Evolutionary conservation across 2,797 vertebrate species (phyloP).

Genomic region (Cynopterus sphinx): DNA sequence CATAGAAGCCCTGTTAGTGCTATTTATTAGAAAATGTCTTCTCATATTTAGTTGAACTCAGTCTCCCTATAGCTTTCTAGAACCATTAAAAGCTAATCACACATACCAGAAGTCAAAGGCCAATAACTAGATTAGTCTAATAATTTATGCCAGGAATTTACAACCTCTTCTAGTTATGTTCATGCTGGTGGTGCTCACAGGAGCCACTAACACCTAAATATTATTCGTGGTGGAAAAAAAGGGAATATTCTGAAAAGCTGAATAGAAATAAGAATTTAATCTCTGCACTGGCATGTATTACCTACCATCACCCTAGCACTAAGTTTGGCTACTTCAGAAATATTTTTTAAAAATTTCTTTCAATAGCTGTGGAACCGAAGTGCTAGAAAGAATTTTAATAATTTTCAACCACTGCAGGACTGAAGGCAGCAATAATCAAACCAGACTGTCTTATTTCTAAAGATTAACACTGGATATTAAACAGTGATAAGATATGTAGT

Average conservation of each 20-base stretch:
- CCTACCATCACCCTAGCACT: background rate
- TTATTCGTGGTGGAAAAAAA: background rate
- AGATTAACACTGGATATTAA: conserved; percentile 37
- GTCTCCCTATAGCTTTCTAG: background rate
- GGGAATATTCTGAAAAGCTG: background rate
- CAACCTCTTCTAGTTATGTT: background rate
- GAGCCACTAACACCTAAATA: background rate
- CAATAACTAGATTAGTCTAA: background rate
- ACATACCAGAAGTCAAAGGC: background rate
- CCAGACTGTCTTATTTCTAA: background rate
- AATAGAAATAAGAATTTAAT: background rate
- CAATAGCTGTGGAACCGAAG: conserved; percentile 21
- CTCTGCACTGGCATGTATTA: background rate
- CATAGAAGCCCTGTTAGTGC: background rate
- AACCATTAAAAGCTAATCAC: background rate
- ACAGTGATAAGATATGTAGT: background rate
- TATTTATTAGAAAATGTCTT: background rate
- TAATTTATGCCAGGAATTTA: background rate
- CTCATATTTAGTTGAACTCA: conserved; percentile 14
- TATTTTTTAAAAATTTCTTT: conserved; percentile 1
- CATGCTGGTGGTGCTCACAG: background rate
- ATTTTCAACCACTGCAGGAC: background rate
- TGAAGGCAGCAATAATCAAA: conserved; percentile 38
- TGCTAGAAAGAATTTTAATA: conserved; percentile 32
- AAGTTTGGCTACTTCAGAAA: conserved; percentile 20